phyloP scores from a whole-genome alignment of 2,888 invertebrate species.

The Patella pellucida region DNA sequence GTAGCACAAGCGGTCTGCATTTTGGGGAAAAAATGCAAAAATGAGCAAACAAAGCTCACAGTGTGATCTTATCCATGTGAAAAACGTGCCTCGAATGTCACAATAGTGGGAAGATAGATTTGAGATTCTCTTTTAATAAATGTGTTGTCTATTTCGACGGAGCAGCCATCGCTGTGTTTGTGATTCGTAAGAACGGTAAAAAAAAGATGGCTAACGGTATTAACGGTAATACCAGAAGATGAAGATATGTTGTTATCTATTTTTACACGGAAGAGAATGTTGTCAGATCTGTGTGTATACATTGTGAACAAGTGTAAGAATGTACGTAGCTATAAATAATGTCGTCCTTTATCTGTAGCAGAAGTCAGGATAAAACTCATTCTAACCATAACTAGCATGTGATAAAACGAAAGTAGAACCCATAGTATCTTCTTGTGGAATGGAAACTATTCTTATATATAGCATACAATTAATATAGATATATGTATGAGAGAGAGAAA shows the following conservation, averaged over 20 bases:
- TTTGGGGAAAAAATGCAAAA: not conserved
- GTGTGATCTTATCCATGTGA: slow-evolving; percentile 8
- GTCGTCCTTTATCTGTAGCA: too few species aligned
- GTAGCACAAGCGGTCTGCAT: not conserved
- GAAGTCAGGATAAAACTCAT: too few species aligned
- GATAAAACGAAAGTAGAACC: too few species aligned
- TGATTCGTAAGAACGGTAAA: too few species aligned
- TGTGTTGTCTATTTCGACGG: not conserved
- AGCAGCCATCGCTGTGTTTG: too few species aligned
- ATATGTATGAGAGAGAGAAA: too few species aligned
- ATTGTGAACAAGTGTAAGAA: not conserved
- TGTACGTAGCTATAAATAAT: too few species aligned
- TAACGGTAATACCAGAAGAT: not conserved
- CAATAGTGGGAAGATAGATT: not conserved
- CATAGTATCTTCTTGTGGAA: too few species aligned
- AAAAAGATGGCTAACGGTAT: too few species aligned
- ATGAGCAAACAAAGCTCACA: not conserved
- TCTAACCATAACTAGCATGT: too few species aligned
- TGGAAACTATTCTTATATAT: too few species aligned
- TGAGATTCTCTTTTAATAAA: not conserved
- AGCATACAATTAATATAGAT: too few species aligned
- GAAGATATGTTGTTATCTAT: slow-evolving; percentile 7
- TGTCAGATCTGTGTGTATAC: not conserved
- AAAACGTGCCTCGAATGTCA: not conserved
- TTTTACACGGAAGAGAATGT: not conserved